phyloP scores from a whole-genome alignment of 2,113 vertebrate species.

The Euleptes europaea region DNA sequence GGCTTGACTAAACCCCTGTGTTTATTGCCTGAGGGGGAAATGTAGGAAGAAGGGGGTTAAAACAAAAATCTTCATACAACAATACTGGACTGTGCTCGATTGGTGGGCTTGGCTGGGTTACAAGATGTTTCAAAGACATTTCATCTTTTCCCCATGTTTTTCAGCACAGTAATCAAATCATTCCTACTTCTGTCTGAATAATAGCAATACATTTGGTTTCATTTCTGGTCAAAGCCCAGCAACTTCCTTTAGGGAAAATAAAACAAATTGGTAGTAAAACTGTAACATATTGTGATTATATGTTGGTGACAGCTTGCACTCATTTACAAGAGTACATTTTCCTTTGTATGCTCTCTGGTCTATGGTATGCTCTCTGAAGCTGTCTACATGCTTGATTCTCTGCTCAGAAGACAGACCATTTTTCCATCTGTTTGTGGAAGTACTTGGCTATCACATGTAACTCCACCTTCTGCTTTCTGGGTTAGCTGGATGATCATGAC shows the following conservation, averaged over 20 bases:
- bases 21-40: too few species aligned
- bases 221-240: not conserved
- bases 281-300: not conserved
- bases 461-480: not conserved
- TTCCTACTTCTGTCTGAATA: constrained; percentile 1
- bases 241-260: constrained; percentile 25
- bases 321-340: constrained; percentile 3
- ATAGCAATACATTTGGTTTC: constrained; percentile 26
- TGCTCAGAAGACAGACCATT: constrained; percentile 23
- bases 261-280: constrained; percentile 10
- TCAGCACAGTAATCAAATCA: constrained; percentile 18
- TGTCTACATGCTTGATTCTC: constrained; percentile 11
- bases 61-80: too few species aligned
- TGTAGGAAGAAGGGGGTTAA: too few species aligned
- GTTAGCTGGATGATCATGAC: constrained; percentile 74
- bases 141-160: not conserved
- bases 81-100: too few species aligned
- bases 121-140: not conserved
- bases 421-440: constrained; percentile 13
- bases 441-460: rapidly evolving
- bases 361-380: not conserved
- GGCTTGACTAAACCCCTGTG: too few species aligned
- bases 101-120: too few species aligned
- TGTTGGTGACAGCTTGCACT: constrained; percentile 26
- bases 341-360: constrained; percentile 31